Percentiles rank a stretch among this genome's conserved stretches.
Conservation (phyloP, 2,113 vertebrate genomes). For the Bucco capensis region DNA sequence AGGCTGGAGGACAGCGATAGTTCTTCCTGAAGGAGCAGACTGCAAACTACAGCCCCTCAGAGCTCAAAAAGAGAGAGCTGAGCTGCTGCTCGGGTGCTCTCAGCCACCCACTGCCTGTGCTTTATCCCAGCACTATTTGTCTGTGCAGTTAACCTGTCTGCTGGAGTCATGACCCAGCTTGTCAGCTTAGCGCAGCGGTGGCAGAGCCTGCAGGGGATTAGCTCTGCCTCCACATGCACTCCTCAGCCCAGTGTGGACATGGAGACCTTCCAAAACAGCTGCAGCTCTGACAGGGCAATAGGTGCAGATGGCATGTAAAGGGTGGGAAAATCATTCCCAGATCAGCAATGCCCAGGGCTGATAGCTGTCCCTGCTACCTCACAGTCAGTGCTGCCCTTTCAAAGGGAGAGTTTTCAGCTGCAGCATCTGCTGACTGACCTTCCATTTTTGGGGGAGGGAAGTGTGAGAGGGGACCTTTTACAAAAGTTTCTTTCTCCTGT, state of each 20-base stretch:
- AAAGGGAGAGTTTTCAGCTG: neutral
- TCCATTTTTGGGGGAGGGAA: neutral
- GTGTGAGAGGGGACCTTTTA: neutral
- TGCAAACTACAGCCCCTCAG: neutral
- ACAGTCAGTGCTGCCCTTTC: neutral
- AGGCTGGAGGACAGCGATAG: neutral
- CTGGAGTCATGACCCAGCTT: constrained; percentile 14
- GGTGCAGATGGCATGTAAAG: neutral
- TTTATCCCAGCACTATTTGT: neutral
- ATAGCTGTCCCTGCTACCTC: neutral
- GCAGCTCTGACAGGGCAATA: neutral
- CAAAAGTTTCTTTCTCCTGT: neutral
- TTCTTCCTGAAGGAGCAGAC: neutral
- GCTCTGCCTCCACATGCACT: constrained; percentile 2
- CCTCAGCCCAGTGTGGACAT: accelerated
- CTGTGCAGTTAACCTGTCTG: neutral
- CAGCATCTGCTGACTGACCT: neutral
- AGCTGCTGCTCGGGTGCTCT: accelerated
- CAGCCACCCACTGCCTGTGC: neutral
- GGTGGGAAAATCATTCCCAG: neutral
- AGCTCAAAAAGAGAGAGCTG: neutral
- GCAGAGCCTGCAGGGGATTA: neutral
- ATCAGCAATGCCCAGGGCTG: neutral
- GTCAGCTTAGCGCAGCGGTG: neutral
- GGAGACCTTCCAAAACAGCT: neutral